A percentile compares a stretch with the other conserved stretches of the same genome.
These are phyloP conservation scores for Pogoniulus pusillus DNA, from an alignment of 2,797 vertebrate genomes.

Conservation along the genomic window DNA sequence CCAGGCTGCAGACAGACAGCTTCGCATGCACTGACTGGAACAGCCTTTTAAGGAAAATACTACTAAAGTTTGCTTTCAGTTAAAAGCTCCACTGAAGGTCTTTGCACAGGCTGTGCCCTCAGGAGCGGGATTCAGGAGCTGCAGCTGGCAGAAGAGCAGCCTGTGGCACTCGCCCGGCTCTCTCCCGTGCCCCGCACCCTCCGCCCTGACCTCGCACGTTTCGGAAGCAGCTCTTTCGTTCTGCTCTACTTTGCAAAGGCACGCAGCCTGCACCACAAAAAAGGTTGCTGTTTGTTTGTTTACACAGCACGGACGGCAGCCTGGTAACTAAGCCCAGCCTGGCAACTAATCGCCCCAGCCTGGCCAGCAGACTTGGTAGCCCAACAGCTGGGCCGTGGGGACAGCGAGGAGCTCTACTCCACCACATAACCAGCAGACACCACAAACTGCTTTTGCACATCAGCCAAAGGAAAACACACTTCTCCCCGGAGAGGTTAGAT, in stretches of 20 bases:
- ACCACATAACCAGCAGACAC: not conserved
- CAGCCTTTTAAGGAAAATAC: not conserved
- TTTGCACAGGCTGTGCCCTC: not conserved
- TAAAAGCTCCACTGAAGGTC: not conserved
- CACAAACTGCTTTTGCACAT: not conserved
- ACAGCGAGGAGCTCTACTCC: not conserved
- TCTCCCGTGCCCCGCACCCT: not conserved
- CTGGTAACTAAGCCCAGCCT: not conserved
- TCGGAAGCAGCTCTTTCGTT: slow-evolving; percentile 17
- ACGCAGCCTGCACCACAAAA: not conserved
- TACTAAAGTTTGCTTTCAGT: not conserved
- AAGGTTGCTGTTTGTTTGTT: slow-evolving; percentile 14
- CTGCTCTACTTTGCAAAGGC: slow-evolving; percentile 34
- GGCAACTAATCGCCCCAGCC: not conserved
- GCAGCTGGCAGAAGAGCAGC: not conserved
- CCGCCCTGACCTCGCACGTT: not conserved
- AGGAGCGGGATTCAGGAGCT: not conserved
- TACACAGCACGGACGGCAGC: not conserved
- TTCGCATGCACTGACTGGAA: not conserved
- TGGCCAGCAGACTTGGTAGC: not conserved
- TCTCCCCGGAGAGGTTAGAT: not conserved
- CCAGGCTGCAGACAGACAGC: not conserved
- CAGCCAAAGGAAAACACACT: not conserved
- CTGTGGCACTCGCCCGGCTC: not conserved
- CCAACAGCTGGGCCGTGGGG: not conserved